Conservation (phyloP, 2,888 invertebrate species). For the Neoaliturus tenellus region DNA sequence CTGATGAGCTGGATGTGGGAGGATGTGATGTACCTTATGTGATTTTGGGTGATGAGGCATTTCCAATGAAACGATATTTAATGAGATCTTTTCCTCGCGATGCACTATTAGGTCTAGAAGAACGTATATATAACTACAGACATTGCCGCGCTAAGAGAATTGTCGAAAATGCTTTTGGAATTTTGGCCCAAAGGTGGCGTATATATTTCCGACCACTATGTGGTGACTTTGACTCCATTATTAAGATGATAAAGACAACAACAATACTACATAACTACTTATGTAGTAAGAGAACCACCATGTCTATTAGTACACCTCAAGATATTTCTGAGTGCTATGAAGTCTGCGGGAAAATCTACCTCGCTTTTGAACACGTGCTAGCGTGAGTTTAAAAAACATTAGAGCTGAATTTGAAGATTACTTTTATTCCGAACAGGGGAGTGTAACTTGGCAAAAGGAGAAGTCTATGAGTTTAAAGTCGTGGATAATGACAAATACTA, state of each 20-base stretch:
- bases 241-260: constrained; percentile 25
- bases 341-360: not conserved
- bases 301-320: not conserved
- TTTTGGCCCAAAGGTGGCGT: constrained; percentile 42
- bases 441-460: constrained; percentile 24
- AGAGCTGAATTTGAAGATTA: constrained; percentile 1
- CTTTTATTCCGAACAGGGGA: constrained; percentile 9
- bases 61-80: not conserved
- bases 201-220: constrained; percentile 14
- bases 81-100: constrained; percentile 54
- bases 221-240: constrained; percentile 15
- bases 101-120: not conserved
- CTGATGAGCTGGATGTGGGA: too few relatives aligned
- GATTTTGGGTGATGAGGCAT: constrained; percentile 1
- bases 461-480: not conserved
- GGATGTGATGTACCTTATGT: constrained; percentile 39
- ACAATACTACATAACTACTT: constrained; percentile 34
- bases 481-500: too few relatives aligned
- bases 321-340: not conserved
- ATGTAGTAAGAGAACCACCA: not conserved
- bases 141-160: constrained; percentile 41
- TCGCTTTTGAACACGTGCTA: constrained; percentile 7
- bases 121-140: constrained; percentile 55
- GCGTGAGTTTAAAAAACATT: not conserved
- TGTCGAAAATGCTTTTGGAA: constrained; percentile 56